Base-by-base conservation (phyloP, 2,797 vertebrate genomes). In the Neostethus bicornis region DNA sequence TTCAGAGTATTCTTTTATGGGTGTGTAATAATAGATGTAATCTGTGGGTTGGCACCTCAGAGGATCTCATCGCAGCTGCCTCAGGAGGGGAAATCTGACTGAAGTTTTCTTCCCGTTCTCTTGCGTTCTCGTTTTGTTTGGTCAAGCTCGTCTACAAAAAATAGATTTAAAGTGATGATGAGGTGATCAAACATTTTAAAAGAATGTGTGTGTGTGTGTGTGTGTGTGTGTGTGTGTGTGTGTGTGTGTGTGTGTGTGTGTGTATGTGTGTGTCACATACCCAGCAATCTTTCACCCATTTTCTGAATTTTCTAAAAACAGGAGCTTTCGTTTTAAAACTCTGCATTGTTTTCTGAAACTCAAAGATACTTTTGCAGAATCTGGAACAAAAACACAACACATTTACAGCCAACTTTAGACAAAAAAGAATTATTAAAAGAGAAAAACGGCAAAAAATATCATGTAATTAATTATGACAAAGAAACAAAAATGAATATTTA, bases 11-110 rank as follows among this genome's bases (percentile, higher is more conserved):
- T 59, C 21, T 50, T 0, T 23, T 31, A 21, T 43, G 29, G 39
- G 17, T 43, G 29, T 20, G 37, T 37, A 5, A 7, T 9, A 8
- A 8, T 16, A 14, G 7, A 16, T 16, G 37, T 37, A 2, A 3
- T 8, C n/a, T 35, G 6, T 28, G 14, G 21, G 20, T 19, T 32
- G 21, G 47, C 85, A 87, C 87, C 84, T 87, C 59, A 26, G 21
- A 58, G 1, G 31, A 26, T 10, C 9, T 45, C 65, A 45, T 74
- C 50, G 55, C 61, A 57, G 60, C 63, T 14, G 61, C 48, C 17
- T 38, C 60, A 9, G 16, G 39, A 32, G 7, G 26, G n/a, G 16
- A 19, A 32, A 9, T 16, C 9, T 8, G 51, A 45, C 12, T 13
- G 5, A 37, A 28, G 23, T 57, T 77, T 5, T 83, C 16, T 38